Conservation (phyloP, 2,888 invertebrate species). For the Augochlorella aurata region DNA sequence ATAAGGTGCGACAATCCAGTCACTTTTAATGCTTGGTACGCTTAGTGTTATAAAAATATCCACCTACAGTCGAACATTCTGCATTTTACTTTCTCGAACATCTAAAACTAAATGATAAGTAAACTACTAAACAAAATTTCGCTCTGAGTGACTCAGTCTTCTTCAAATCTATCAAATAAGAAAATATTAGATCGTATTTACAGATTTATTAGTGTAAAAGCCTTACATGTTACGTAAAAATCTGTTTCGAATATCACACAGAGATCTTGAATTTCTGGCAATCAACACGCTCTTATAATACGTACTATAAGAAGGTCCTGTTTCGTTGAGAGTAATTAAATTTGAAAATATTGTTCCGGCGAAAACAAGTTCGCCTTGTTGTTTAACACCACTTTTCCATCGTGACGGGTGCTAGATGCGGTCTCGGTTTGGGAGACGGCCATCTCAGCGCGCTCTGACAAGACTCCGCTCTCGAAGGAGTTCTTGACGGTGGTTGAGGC, state of each 20-base stretch:
- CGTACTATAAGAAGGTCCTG: background rate
- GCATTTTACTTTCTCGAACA: background rate
- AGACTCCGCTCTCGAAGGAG: constrained; percentile 79
- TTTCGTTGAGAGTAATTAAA: background rate
- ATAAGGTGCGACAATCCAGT: no score
- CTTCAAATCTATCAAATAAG: constrained; percentile 14
- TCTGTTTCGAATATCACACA: background rate
- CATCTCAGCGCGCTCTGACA: constrained; percentile 79
- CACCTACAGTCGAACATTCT: background rate
- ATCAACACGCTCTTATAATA: background rate
- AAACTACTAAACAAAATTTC: background rate
- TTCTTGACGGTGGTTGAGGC: constrained; percentile 76
- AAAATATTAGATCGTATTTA: constrained; percentile 39
- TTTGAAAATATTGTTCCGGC: background rate
- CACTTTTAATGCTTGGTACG: no score
- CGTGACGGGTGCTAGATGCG: constrained; percentile 76
- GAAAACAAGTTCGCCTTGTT: background rate
- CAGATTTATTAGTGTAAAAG: constrained; percentile 12
- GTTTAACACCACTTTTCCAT: constrained; percentile 80
- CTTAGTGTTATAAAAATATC: background rate
- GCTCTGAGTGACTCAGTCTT: constrained; percentile 46
- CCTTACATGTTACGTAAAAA: background rate
- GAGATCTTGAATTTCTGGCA: constrained; percentile 28
- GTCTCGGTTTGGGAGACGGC: constrained; percentile 78
- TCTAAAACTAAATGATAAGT: background rate